Percentiles rank a stretch among this genome's conserved stretches.
Conservation (phyloP, 2,113 vertebrate genomes). For the Mustela lutreola region DNA sequence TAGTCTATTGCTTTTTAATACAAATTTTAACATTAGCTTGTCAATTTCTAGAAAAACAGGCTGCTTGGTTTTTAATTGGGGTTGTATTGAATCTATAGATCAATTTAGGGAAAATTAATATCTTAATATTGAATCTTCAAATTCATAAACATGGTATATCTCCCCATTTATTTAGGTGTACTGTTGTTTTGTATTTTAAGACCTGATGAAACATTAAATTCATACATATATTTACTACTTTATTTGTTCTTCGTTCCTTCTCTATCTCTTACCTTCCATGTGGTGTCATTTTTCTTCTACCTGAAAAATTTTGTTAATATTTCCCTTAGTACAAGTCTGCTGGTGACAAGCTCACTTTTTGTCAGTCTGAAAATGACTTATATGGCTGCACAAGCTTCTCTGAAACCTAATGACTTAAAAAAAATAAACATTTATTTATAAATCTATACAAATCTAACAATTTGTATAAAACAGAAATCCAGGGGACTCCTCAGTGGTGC, state of each 20-base stretch:
- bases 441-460: not conserved
- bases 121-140: slow-evolving; percentile 15
- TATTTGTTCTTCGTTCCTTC: not conserved
- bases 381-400: not conserved
- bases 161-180: slow-evolving; percentile 31
- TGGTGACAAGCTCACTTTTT: not conserved
- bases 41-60: slow-evolving; percentile 29
- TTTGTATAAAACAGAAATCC: not conserved
- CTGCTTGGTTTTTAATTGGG: not conserved
- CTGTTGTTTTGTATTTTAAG: slow-evolving; percentile 21
- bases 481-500: not conserved
- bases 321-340: not conserved
- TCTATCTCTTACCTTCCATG: slow-evolving; percentile 9
- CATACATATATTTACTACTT: not conserved
- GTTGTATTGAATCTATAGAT: not conserved
- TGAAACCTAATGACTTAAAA: not conserved
- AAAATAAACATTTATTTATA: not conserved
- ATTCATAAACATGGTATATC: not conserved
- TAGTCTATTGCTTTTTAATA: slow-evolving; percentile 19
- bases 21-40: slow-evolving; percentile 16
- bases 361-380: not conserved
- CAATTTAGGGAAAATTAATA: slow-evolving; percentile 3
- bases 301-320: slow-evolving; percentile 41
- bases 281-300: slow-evolving; percentile 27
- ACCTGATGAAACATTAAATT: not conserved